Evolutionary conservation across 2,113 vertebrate species (phyloP), one percentile per base, ranked within the genome.

Genomic region (Notarius lentiginosus): DNA sequence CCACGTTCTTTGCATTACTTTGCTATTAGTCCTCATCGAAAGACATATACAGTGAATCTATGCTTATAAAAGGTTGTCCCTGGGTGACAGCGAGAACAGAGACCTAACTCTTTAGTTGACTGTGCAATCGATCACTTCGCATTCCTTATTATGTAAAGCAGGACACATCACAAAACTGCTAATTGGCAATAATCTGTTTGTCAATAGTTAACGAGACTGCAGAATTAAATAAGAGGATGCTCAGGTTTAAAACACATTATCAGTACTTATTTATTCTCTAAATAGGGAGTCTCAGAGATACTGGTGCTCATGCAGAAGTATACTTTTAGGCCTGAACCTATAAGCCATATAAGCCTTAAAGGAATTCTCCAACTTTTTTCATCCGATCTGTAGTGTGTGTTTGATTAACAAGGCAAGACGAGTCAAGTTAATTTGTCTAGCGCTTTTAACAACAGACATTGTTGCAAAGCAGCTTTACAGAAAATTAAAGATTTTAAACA

Each of bases 151-250:
- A 95, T 95, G 95, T 95, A 94, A 91, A 94, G 93, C 94, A 94
- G 93, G 93, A 91, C 92, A 90, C 94, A 92, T 94, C 92, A 94
- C 93, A 95, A 94, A 95, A 96, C 91, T 95, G 95, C 95, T 96
- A 96, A 95, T 95, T 95, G 93, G 94, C 95, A 95, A 96, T 95
- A 95, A 96, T 95, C 94, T 94, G 93, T 95, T 95, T 94, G 95
- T 95, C 95, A 93, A 95, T 96, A 95, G 93, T 93, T 93, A 90
- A 91, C 88, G 89, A 93, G 94, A 95, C 92, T 93, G 94, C 92
- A 92, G 94, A 95, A 95, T 96, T 95, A 95, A 95, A 95, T 95
- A 94, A 94, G 95, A 91, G 91, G 86, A 94, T 92, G 92, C 95
- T 95, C 93, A 93, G 91, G 91, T 93, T 94, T 94, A 93, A 95